Evolutionary conservation across 2,113 vertebrate genomes (phyloP).

Genomic region (Mormoops blainvillei): DNA sequence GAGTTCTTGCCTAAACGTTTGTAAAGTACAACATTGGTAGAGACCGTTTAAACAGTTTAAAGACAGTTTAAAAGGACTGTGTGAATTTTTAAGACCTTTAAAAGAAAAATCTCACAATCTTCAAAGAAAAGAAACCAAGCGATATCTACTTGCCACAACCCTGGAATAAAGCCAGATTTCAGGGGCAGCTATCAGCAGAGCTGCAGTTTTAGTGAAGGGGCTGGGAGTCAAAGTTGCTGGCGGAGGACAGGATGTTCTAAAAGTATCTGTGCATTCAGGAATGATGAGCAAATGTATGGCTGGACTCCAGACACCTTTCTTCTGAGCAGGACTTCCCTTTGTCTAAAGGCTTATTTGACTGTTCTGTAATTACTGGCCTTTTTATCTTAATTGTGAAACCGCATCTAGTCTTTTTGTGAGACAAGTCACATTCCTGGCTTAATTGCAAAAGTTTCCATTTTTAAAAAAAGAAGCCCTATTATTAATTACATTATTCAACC

Average conservation of each 20-base stretch:
- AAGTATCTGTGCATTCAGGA: slow-evolving; percentile 1
- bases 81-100: not conserved
- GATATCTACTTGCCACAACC: not conserved
- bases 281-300: not conserved
- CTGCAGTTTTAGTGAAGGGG: not conserved
- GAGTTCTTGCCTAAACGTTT: not conserved
- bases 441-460: slow-evolving; percentile 36
- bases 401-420: not conserved
- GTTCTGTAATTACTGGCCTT: slow-evolving; percentile 51
- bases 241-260: slow-evolving; percentile 20
- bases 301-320: not conserved
- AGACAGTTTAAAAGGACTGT: too few relatives aligned
- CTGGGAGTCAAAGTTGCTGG: not conserved
- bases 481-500: slow-evolving; percentile 41
- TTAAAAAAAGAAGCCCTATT: not conserved
- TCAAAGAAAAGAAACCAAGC: slow-evolving; percentile 33
- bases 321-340: slow-evolving; percentile 1
- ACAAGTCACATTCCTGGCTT: slow-evolving; percentile 33
- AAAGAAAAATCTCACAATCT: slow-evolving; percentile 22
- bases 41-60: not conserved
- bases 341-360: slow-evolving; percentile 9
- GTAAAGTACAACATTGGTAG: not conserved
- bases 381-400: slow-evolving; percentile 45
- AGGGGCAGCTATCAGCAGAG: not conserved
- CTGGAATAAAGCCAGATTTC: slow-evolving; percentile 43